These are phyloP conservation scores for Buceros bicornis DNA, from an alignment of 2,797 vertebrate genomes.

Conservation along the genomic window DNA sequence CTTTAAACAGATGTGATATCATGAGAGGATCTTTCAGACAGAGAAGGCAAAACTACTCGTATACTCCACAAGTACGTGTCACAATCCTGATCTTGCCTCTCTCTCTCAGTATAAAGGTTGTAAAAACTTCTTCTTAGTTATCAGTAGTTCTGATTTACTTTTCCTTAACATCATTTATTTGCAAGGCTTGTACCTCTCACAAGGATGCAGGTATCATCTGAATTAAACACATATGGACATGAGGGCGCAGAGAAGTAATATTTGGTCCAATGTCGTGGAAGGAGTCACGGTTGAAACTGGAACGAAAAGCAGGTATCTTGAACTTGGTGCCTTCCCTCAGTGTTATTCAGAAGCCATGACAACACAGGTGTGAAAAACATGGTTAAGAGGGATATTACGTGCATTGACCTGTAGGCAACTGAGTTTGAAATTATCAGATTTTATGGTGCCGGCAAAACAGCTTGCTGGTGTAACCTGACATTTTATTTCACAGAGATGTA, in stretches of 20 bases:
- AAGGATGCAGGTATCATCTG: neutral
- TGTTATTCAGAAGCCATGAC: neutral
- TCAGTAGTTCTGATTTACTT: neutral
- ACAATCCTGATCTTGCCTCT: too few species aligned
- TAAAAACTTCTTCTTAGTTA: neutral
- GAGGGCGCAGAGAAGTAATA: neutral
- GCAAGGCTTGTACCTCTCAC: neutral
- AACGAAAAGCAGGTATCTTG: neutral
- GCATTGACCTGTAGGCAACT: neutral
- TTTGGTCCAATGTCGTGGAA: neutral
- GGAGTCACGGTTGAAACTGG: neutral
- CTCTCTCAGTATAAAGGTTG: neutral
- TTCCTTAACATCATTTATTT: neutral
- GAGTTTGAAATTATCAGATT: neutral
- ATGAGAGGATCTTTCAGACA: neutral
- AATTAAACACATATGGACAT: fast-evolving
- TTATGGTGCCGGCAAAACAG: neutral
- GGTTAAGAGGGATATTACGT: neutral
- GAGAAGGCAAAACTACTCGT: neutral
- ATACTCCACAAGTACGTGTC: neutral
- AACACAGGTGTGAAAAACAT: neutral
- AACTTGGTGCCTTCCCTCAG: neutral
- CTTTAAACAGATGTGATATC: neutral
- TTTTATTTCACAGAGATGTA: neutral
- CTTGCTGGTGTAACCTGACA: neutral